Percentiles rank a stretch among this genome's conserved stretches.
These are phyloP conservation scores for Allacma fusca DNA, from an alignment of 2,888 invertebrate genomes.

Conservation along the genomic window DNA sequence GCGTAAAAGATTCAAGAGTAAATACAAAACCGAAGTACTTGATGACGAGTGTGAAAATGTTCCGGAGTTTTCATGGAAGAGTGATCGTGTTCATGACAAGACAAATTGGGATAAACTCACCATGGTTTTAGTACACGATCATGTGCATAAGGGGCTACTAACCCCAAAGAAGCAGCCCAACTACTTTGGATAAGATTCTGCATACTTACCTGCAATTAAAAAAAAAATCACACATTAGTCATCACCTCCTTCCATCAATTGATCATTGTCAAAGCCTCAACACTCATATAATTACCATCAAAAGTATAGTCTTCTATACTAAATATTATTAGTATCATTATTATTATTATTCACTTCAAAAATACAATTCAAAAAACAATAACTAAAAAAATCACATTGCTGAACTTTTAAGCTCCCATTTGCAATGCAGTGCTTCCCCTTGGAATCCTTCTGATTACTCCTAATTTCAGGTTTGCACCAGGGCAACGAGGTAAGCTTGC, in stretches of 20 bases:
- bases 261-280: too few relatives aligned
- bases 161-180: conserved; percentile 62
- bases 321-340: too few relatives aligned
- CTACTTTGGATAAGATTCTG: conserved; percentile 62
- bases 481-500: too few relatives aligned
- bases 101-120: conserved; percentile 55
- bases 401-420: too few relatives aligned
- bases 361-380: too few relatives aligned
- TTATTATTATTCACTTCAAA: too few relatives aligned
- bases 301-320: too few relatives aligned
- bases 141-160: conserved; percentile 62
- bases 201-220: conserved; percentile 62
- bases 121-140: conserved; percentile 61
- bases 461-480: too few relatives aligned
- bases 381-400: too few relatives aligned
- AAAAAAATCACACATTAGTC: conserved; percentile 40
- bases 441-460: too few relatives aligned
- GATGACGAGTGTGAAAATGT: not conserved
- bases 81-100: not conserved
- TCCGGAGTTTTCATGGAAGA: not conserved
- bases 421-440: too few relatives aligned
- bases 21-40: not conserved
- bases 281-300: too few relatives aligned
- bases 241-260: not conserved
- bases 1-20: not conserved